Base-by-base conservation (phyloP, 2,113 vertebrate species). In the Gopherus evgoodei region DNA sequence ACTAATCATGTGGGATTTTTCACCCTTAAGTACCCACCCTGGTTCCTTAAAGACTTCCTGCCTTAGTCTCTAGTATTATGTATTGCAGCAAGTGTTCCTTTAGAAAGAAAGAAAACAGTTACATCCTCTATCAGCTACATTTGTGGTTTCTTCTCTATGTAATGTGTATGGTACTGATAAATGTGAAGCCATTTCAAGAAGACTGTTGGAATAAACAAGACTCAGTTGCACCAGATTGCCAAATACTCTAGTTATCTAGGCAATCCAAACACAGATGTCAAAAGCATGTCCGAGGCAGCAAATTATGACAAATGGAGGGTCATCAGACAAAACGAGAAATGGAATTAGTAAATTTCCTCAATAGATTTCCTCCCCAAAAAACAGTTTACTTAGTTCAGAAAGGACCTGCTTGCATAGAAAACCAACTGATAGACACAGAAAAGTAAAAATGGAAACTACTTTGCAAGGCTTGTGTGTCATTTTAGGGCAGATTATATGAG, bases 271-370 rank as follows among this genome's bases (percentile, higher is more conserved):
- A 89, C 21, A 90, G 35, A 81, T 91, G 53, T 88, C 47, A 29
- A 56, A 86, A 93, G 78, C 25, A 90, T 38, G 87, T 52, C 49
- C 25, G 72, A 75, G 38, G 10, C 2, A 79, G 80, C 4, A 84
- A 89, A 95, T 92, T 87, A 54, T 69, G 83, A 91, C 4, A 81
- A 86, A 86, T 3, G 90, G 81, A 56, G 69, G 29, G 24, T 83
- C 35, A 93, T 83, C 35, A 93, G 31, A 91, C 80, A 1, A 93
- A 91, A 84, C 57, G 16, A 88, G 4, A 50, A 24, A 27, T 86
- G 65, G 80, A 94, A 94, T 90, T 25, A 87, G 52, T 82, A 83
- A 44, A 85, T 78, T 87, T 94, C 8, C 6, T 88, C 44, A 42
- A 57, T 42, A 76, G 75, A 84, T 24, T 84, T 76, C 75, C 22